A percentile compares a stretch with the other conserved stretches of the same genome.
Evolutionary conservation across 2,113 vertebrate species (phyloP).

Genomic region (Channa argus): DNA sequence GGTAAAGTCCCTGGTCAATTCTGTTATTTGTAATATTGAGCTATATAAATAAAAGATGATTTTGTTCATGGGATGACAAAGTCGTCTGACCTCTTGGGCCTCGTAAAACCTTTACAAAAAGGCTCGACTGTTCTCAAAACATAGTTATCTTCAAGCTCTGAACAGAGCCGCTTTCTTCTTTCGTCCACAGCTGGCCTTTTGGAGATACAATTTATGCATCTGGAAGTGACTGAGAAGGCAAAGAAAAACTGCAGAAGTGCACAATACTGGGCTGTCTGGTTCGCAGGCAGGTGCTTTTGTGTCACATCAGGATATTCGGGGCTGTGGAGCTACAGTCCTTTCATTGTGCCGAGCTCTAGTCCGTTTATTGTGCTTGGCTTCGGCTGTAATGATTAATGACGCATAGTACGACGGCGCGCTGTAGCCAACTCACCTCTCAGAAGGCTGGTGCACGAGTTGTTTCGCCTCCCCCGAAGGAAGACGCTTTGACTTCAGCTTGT

Average conservation of each 20-base stretch:
- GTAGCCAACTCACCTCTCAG: constrained; percentile 14
- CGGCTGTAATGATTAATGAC: constrained; percentile 54
- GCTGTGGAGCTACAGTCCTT: constrained; percentile 21
- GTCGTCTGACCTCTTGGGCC: constrained; percentile 21
- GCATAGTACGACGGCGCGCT: constrained; percentile 24
- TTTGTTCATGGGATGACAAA: constrained; percentile 4
- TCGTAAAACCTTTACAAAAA: constrained; percentile 24
- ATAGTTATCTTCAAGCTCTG: constrained; percentile 6
- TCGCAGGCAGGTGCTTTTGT: constrained; percentile 39
- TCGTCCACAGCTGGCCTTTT: constrained; percentile 36
- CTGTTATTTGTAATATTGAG: too few species aligned
- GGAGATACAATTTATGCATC: constrained; percentile 11
- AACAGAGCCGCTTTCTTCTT: constrained; percentile 24
- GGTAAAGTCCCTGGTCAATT: too few species aligned
- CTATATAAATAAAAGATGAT: too few species aligned
- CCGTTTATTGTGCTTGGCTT: constrained; percentile 60
- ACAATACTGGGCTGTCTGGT: constrained; percentile 20
- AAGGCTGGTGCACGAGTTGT: background rate
- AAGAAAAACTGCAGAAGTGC: constrained; percentile 5
- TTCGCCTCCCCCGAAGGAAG: background rate
- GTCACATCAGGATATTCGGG: constrained; percentile 26
- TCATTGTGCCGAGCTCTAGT: constrained; percentile 29
- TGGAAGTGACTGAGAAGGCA: constrained; percentile 2
- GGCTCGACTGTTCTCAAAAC: constrained; percentile 9
- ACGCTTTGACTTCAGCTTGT: constrained; percentile 29